phyloP scores from a whole-genome alignment of 2,113 vertebrate genomes.

The Osmerus eperlanus region DNA sequence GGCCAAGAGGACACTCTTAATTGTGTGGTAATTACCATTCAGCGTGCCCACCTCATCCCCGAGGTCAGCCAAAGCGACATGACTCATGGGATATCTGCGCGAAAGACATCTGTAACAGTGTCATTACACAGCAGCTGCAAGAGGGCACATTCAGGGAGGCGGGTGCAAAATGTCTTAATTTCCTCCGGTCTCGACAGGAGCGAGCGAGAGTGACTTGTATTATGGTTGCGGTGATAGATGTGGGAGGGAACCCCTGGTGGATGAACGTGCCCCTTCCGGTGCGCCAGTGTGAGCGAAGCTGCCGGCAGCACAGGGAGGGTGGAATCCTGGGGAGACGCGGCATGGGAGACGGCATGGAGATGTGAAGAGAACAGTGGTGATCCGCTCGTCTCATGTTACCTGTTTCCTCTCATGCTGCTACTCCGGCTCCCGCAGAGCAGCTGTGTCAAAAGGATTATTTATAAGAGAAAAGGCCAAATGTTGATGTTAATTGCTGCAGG shows the following conservation, averaged over 20 bases:
- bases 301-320: conserved; percentile 9
- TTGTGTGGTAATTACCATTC: too few relatives aligned
- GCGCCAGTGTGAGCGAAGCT: too few relatives aligned
- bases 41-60: too few relatives aligned
- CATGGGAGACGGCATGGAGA: not conserved
- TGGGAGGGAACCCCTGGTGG: not conserved
- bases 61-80: too few relatives aligned
- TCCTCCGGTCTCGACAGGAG: not conserved
- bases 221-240: not conserved
- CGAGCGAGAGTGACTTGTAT: not conserved
- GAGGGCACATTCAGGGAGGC: too few relatives aligned
- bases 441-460: not conserved
- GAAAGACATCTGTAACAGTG: too few relatives aligned
- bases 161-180: not conserved
- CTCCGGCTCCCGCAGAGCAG: not conserved
- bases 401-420: not conserved
- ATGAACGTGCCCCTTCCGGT: not conserved
- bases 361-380: not conserved
- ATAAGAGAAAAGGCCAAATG: not conserved
- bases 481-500: conserved; percentile 1
- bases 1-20: too few relatives aligned
- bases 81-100: too few relatives aligned
- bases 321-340: not conserved
- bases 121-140: too few relatives aligned
- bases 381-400: too few relatives aligned